Evolutionary conservation across 2,888 invertebrate species (phyloP), one percentile per base, ranked within the genome.

Genomic region (Trichogramma evanescens): DNA sequence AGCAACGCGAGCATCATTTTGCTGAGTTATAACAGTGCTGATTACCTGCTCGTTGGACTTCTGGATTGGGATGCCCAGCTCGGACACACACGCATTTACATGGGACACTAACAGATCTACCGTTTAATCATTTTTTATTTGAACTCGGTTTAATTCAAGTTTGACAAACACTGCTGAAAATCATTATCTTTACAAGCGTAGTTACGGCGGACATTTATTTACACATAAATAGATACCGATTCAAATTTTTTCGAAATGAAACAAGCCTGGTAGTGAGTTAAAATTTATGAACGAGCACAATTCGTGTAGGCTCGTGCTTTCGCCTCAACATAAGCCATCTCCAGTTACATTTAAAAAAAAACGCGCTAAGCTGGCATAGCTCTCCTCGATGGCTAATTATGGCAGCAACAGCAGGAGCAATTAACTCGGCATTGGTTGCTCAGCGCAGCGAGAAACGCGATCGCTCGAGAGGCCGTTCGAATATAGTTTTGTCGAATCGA

Each of bases 61-160:
- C 26, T 26, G 26, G 26, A 26, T 2, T 26, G 40, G 50, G 41
- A 40, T 50, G 50, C 50, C 7, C 49, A 9, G 50, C 50, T 26
- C 2, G 3, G 26, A 26, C 50, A 43, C 50, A 50, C 46, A 49
- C 48, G 41, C 48, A 48, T 49, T 42, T 41, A 46, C 46, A 8
- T 6, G 10, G 51, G 9, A 6, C 50, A 9, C 40, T 10, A 58
- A 54, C 50, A 58, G 58, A 58, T 54, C 54, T 54, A 58, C 50
- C 58, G 54, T 58, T 58, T 54, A 58, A 58, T 58, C 58, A 58
- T 58, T 54, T 50, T 42, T 26, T 26, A 26, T 26, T 26, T 26
- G 26, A 26, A 26, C 26, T 2, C 26, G 26, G 26, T 26, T 26
- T 26, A 26, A 26, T 26, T 26, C 26, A 26, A 26, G 26, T 26